A percentile compares a stretch with the other conserved stretches of the same genome.
phyloP scores from a whole-genome alignment of 2,888 invertebrate genomes.

The Conistra vaccinii region DNA sequence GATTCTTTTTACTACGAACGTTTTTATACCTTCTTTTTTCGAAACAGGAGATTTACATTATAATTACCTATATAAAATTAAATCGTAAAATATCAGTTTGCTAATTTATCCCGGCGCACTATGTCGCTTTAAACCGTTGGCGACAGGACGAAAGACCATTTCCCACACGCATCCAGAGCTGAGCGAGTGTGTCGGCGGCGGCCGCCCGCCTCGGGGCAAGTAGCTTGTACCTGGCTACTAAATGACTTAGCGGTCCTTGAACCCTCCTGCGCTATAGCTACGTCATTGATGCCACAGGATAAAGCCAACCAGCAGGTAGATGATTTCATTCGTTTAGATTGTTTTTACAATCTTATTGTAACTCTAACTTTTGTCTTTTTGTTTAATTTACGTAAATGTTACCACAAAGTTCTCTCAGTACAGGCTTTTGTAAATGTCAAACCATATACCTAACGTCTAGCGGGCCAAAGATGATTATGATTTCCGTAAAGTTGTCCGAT shows the following conservation, averaged over 20 bases:
- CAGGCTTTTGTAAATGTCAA: constrained; percentile 51
- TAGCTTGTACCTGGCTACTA: constrained; percentile 81
- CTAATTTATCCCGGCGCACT: constrained; percentile 40
- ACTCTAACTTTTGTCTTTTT: not conserved
- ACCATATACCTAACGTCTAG: constrained; percentile 38
- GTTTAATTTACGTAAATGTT: constrained; percentile 23
- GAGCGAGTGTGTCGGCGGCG: constrained; percentile 71
- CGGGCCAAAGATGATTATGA: constrained; percentile 53
- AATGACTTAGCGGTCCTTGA: constrained; percentile 83
- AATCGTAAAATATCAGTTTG: constrained; percentile 26
- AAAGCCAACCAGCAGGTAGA: constrained; percentile 63
- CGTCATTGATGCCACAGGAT: constrained; percentile 73
- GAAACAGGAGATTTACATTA: constrained; percentile 10
- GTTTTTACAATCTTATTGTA: constrained; percentile 19
- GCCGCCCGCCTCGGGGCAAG: constrained; percentile 74
- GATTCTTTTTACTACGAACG: constrained; percentile 1
- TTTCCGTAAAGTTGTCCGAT: constrained; percentile 65
- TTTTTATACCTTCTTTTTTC: not conserved
- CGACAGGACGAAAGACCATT: constrained; percentile 75
- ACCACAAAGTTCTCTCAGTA: constrained; percentile 9
- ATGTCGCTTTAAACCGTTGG: constrained; percentile 59
- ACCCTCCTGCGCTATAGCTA: constrained; percentile 72
- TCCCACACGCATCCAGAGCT: constrained; percentile 77
- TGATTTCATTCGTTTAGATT: constrained; percentile 31
- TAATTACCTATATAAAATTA: constrained; percentile 11